A percentile compares a stretch with the other conserved stretches of the same genome.
phyloP scores from a whole-genome alignment of 2,797 vertebrate species.

The Hypotaenidia philippensis region DNA sequence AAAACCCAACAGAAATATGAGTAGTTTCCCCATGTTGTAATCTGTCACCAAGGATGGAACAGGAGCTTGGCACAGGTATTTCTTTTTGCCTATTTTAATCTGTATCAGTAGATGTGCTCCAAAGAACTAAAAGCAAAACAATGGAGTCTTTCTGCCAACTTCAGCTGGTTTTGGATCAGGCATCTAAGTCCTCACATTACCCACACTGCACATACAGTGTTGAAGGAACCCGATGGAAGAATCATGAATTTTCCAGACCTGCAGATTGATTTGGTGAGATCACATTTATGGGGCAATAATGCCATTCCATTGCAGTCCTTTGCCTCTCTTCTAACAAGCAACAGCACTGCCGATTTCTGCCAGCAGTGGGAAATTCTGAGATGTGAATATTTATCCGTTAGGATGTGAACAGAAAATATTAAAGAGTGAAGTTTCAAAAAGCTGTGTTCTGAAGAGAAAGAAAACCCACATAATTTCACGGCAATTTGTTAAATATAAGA shows the following conservation, averaged over 20 bases:
- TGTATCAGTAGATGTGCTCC: background rate
- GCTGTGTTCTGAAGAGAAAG: background rate
- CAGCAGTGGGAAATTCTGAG: background rate
- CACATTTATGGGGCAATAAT: background rate
- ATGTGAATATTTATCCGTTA: background rate
- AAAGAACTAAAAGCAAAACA: background rate
- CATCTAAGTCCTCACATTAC: background rate
- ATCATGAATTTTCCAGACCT: background rate
- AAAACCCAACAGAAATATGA: background rate
- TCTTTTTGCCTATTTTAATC: background rate
- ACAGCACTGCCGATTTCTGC: background rate
- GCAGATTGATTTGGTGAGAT: background rate
- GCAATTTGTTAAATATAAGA: slow-evolving; percentile 50
- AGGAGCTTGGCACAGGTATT: slow-evolving; percentile 3
- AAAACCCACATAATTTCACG: slow-evolving; percentile 10
- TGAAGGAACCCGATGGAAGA: background rate
- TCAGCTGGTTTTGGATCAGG: background rate
- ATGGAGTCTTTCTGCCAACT: background rate
- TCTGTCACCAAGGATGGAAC: background rate
- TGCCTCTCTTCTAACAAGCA: slow-evolving; percentile 10
- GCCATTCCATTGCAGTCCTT: slow-evolving; percentile 11
- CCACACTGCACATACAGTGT: background rate
- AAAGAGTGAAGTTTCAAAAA: background rate
- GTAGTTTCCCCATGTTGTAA: background rate
- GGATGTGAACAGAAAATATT: background rate